Percentiles rank a stretch among this genome's conserved stretches.
Evolutionary conservation across 2,888 invertebrate species (phyloP).

Genomic region (Synanthedon vespiformis): DNA sequence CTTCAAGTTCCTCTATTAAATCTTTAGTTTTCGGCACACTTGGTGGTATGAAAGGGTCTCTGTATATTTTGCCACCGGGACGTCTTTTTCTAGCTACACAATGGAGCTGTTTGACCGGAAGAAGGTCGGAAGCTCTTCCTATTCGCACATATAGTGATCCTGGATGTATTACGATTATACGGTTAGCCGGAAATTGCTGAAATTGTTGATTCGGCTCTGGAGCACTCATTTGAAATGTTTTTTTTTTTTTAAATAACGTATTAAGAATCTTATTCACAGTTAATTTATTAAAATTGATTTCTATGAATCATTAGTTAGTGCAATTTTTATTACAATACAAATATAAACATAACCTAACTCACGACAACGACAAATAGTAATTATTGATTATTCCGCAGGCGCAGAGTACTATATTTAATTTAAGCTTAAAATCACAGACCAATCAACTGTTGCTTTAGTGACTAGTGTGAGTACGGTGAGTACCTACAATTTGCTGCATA

Average conservation of each 20-base stretch:
- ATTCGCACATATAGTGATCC: slow-evolving; percentile 91
- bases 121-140: slow-evolving; percentile 90
- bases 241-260: background rate
- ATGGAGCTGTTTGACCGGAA: slow-evolving; percentile 87
- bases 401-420: no score
- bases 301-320: no score
- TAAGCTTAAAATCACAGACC: no score
- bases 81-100: slow-evolving; percentile 81
- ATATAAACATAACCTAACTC: no score
- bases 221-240: slow-evolving; percentile 24
- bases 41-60: slow-evolving; percentile 76
- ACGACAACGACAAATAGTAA: no score
- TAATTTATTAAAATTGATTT: no score
- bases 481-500: no score
- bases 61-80: slow-evolving; percentile 65
- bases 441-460: no score
- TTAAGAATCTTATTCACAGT: no score
- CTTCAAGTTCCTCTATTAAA: slow-evolving; percentile 83
- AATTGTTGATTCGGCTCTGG: slow-evolving; percentile 54
- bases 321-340: no score
- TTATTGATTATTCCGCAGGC: no score
- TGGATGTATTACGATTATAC: slow-evolving; percentile 94
- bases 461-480: no score
- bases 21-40: slow-evolving; percentile 75
- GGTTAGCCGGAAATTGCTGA: slow-evolving; percentile 80